Conservation (phyloP, 2,113 vertebrate genomes). For the Chaenogobius annularis region DNA sequence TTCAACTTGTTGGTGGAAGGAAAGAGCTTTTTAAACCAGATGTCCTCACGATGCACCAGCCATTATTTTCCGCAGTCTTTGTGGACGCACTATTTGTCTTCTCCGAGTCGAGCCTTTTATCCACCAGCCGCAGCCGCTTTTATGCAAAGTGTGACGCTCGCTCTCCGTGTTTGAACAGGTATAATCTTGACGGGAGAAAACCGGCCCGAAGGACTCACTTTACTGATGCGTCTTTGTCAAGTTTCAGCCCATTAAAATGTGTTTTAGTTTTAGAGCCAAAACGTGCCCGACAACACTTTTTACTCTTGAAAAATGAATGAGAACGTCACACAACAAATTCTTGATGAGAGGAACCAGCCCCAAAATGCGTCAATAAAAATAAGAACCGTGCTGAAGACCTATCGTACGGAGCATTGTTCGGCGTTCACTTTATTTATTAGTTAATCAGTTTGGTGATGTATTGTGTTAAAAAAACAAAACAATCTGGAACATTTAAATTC, state of each 20-base stretch:
- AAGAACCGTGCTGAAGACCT: too few relatives aligned
- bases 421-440: too few relatives aligned
- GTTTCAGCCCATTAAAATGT: slow-evolving; percentile 57
- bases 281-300: too few relatives aligned
- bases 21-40: slow-evolving; percentile 39
- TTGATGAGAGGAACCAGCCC: too few relatives aligned
- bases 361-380: too few relatives aligned
- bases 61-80: slow-evolving; percentile 60
- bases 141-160: slow-evolving; percentile 93
- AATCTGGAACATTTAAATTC: too few relatives aligned
- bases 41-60: slow-evolving; percentile 43
- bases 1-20: slow-evolving; percentile 11
- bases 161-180: slow-evolving; percentile 87
- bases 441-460: too few relatives aligned
- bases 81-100: slow-evolving; percentile 87
- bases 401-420: too few relatives aligned
- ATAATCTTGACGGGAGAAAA: slow-evolving; percentile 84
- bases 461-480: too few relatives aligned
- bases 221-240: slow-evolving; percentile 80
- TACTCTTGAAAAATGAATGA: too few relatives aligned
- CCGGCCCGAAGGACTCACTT: slow-evolving; percentile 81
- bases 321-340: too few relatives aligned
- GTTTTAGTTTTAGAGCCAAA: too few relatives aligned
- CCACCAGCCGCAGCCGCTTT: slow-evolving; percentile 84
- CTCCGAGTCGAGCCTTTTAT: slow-evolving; percentile 84